Conservation (phyloP, 2,888 invertebrate genomes). For the Drosophila ustulata region DNA sequence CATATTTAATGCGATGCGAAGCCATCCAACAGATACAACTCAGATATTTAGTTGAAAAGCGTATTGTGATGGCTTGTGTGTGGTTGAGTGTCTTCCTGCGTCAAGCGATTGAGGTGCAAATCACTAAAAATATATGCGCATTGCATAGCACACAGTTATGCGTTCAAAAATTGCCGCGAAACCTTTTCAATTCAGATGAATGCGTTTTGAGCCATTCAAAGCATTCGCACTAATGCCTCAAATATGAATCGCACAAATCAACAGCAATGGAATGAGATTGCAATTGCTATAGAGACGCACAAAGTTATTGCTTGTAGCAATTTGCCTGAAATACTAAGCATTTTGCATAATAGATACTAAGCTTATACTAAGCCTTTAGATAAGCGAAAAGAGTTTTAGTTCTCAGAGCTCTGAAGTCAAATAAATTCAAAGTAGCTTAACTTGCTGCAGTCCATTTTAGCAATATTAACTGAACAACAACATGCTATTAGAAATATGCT, state of each 20-base stretch:
- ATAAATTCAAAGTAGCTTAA: no score
- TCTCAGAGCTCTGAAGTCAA: no score
- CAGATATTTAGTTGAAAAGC: slow-evolving; percentile 13
- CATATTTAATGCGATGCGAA: slow-evolving; percentile 76
- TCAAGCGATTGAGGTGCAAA: slow-evolving; percentile 43
- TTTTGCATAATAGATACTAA: background rate
- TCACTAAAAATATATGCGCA: slow-evolving; percentile 43
- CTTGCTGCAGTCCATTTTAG: no score
- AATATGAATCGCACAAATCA: slow-evolving; percentile 7
- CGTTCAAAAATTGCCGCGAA: slow-evolving; percentile 4
- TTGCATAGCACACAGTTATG: slow-evolving; percentile 35
- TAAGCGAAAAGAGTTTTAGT: no score
- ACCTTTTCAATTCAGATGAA: slow-evolving; percentile 18
- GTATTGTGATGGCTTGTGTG: slow-evolving; percentile 3
- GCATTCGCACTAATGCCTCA: background rate
- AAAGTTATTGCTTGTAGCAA: background rate
- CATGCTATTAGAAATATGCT: no score
- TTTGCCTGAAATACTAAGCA: background rate
- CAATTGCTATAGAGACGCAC: no score
- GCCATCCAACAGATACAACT: slow-evolving; percentile 60
- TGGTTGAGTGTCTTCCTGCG: slow-evolving; percentile 13
- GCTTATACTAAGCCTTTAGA: background rate
- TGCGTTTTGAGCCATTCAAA: slow-evolving; percentile 13
- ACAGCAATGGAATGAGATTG: background rate
- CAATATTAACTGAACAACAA: no score